A percentile compares a stretch with the other conserved stretches of the same genome.
Evolutionary conservation across 23 tunicate genomes (phyloP).

Genomic region (Ascidia mentula): DNA sequence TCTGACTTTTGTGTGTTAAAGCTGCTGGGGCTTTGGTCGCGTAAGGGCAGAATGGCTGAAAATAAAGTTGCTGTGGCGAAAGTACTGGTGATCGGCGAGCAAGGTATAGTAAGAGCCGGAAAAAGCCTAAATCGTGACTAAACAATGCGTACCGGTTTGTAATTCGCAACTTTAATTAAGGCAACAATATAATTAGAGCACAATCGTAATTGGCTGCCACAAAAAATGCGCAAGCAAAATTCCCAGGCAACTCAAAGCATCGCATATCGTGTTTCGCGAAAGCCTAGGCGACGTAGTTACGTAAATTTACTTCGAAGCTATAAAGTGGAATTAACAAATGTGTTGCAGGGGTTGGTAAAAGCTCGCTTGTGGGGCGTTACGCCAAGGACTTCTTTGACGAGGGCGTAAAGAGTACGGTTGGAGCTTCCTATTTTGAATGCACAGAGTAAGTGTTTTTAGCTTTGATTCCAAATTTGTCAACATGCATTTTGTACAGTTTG

Average conservation of each 20-base stretch:
- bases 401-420: conserved; percentile 31
- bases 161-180: conserved; percentile 12
- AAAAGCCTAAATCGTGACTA: too few relatives aligned
- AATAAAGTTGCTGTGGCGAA: conserved; percentile 34
- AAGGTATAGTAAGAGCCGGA: too few relatives aligned
- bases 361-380: conserved; percentile 32
- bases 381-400: background rate
- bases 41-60: background rate
- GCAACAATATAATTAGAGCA: conserved; percentile 7
- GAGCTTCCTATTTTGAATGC: conserved; percentile 44
- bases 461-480: background rate
- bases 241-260: background rate
- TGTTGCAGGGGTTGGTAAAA: conserved; percentile 51
- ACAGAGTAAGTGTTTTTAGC: conserved; percentile 20
- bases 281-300: too few relatives aligned
- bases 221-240: background rate
- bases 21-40: background rate
- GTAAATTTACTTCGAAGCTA: too few relatives aligned
- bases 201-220: background rate
- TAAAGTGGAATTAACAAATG: too few relatives aligned
- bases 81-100: conserved; percentile 51
- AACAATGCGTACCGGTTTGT: background rate
- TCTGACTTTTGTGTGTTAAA: too few relatives aligned
- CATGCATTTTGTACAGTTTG: background rate
- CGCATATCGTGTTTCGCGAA: background rate